Percentiles rank a stretch among this genome's conserved stretches.
Conservation (phyloP, 2,113 vertebrate genomes). For the Jaculus jaculus region DNA sequence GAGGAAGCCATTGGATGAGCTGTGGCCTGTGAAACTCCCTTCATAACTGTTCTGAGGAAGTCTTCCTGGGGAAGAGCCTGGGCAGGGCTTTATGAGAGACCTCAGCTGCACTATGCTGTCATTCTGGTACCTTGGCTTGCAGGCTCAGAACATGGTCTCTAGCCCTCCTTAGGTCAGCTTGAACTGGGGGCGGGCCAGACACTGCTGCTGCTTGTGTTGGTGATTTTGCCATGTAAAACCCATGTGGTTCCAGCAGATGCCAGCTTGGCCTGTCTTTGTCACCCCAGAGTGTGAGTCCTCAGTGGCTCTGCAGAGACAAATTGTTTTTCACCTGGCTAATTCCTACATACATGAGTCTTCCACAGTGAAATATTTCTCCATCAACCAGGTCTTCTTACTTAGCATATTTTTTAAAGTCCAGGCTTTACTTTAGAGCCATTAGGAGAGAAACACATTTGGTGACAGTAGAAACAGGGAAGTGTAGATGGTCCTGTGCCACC, state of each 20-base stretch:
- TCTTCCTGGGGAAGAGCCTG: not conserved
- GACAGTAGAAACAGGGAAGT: not conserved
- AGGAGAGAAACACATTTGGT: not conserved
- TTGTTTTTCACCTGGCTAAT: not conserved
- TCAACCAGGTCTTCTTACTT: not conserved
- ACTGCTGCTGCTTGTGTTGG: not conserved
- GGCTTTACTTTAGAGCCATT: not conserved
- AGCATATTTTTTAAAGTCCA: not conserved
- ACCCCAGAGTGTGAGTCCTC: not conserved
- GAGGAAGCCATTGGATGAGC: not conserved
- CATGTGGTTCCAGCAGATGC: not conserved
- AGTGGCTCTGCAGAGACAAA: not conserved
- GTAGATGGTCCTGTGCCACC: accelerated
- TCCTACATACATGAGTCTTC: not conserved
- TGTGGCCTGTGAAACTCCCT: not conserved
- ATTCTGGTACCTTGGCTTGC: not conserved
- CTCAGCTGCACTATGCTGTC: not conserved
- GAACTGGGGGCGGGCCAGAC: not conserved
- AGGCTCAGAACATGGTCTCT: not conserved
- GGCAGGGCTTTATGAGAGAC: not conserved
- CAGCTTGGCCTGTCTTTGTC: not conserved
- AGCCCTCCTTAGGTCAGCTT: not conserved
- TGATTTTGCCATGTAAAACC: not conserved
- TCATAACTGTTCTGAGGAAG: not conserved
- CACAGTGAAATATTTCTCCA: not conserved